These are phyloP conservation scores for Saiga tatarica DNA, from an alignment of 2,113 vertebrate genomes.

Conservation along the genomic window DNA sequence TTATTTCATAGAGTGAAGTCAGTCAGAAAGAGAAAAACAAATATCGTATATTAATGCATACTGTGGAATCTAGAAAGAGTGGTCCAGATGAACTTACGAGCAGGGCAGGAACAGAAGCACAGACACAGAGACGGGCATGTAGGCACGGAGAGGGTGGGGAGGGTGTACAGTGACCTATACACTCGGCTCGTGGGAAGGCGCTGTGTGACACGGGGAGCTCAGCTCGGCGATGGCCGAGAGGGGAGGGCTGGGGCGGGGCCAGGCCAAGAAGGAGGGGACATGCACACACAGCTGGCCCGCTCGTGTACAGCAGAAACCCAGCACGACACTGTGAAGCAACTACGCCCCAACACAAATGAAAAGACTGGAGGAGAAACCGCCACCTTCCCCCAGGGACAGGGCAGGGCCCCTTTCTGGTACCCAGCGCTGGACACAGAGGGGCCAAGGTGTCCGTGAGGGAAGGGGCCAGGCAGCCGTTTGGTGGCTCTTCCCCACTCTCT, in stretches of 20 bases:
- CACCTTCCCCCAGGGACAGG: background rate
- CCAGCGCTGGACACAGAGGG: background rate
- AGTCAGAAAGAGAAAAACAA: background rate
- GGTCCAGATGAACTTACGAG: background rate
- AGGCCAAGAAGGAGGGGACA: background rate
- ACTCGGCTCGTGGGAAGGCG: background rate
- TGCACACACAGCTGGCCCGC: fast-evolving
- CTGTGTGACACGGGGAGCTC: background rate
- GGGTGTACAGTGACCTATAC: background rate
- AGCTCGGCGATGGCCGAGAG: background rate
- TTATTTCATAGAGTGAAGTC: background rate
- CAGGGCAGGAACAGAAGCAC: background rate
- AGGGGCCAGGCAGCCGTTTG: background rate
- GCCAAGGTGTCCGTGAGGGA: background rate
- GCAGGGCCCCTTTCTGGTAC: background rate
- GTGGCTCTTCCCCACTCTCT: background rate
- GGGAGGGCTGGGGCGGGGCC: background rate
- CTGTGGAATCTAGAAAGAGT: too few species aligned
- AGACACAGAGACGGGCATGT: fast-evolving
- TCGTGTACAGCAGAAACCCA: background rate
- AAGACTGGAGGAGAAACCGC: background rate
- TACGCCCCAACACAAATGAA: background rate
- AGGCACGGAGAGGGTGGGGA: fast-evolving
- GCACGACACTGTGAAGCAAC: fast-evolving
- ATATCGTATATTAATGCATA: background rate